Conservation (phyloP, 2,113 vertebrate species). For the Corydoras maculifer region DNA sequence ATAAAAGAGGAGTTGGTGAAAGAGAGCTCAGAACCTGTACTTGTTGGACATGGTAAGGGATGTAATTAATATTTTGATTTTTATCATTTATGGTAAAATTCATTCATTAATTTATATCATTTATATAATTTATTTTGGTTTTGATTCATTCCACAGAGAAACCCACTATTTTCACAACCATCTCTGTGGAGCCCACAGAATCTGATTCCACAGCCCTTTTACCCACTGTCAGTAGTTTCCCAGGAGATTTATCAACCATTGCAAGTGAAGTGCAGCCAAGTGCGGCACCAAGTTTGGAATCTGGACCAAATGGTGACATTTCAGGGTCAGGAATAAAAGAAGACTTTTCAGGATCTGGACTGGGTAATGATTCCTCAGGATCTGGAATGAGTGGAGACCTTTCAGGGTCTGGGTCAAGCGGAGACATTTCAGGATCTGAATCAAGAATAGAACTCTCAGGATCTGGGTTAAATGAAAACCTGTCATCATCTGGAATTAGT, state of each 20-base stretch:
- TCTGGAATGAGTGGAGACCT: constrained; percentile 1
- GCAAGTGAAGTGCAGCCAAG: constrained; percentile 52
- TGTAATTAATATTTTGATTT: neutral
- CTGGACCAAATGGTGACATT: neutral
- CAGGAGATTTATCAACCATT: constrained; percentile 51
- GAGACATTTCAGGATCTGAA: neutral
- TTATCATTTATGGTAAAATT: no score
- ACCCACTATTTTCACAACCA: constrained; percentile 60
- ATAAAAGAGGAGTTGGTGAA: constrained; percentile 53
- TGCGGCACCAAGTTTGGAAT: constrained; percentile 4
- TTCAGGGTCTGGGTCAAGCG: constrained; percentile 51
- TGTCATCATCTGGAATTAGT: neutral
- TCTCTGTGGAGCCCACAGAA: constrained; percentile 50
- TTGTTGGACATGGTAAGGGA: constrained; percentile 18
- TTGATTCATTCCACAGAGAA: constrained; percentile 52
- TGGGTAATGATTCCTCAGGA: neutral
- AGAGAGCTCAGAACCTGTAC: constrained; percentile 43
- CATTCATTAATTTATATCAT: neutral
- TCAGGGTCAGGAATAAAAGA: constrained; percentile 33
- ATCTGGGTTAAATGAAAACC: neutral
- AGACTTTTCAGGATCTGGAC: constrained; percentile 30
- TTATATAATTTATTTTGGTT: constrained; percentile 34
- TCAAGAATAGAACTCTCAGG: neutral
- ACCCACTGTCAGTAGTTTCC: constrained; percentile 36
- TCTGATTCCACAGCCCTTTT: constrained; percentile 35